Evolutionary conservation across 2,888 invertebrate genomes (phyloP), one percentile per base, ranked within the genome.

Genomic region (Leistus spinibarbis): DNA sequence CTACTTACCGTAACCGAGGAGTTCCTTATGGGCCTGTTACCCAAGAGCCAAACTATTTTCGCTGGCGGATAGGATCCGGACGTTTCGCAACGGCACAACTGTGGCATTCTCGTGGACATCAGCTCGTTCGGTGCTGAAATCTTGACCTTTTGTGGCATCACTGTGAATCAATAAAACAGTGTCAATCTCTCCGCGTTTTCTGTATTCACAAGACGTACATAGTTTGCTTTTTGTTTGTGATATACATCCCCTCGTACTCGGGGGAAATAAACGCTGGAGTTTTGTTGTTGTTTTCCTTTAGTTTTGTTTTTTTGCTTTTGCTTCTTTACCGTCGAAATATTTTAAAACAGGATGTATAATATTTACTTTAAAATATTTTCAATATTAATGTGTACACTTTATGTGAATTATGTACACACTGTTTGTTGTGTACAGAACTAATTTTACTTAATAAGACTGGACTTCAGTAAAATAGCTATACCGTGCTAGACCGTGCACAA

Each of bases 61-160:
- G 95, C 95, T 13, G 94, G 91, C 20, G 95, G 95, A 83, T 92
- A 92, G 66, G 95, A 95, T 53, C 95, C 95, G 84, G 92, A 90
- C 56, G 94, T 92, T 81, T 94, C 94, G 84, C 95, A 95, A 77
- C 91, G 90, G 79, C 92, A 90, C 68, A 91, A 91, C 80, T 93
- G 90, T 77, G 93, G 90, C 81, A 91, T 91, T 5, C 93, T 93
- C 5, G 92, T 92, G 78, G 92, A 91, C 75, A 94, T 89, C 71
- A 91, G 87, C 65, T 92, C 92, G 79, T 91, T 91, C 73, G 91
- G 90, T 24, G 92, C 89, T 64, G 93, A 88, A 77, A 92, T 91
- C 84, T 93, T 91, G 76, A 94, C 92, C 80, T 91, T 90, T 79
- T 91, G 89, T 3, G 95, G 95, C 85, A 93, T 95, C 81, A 95